Percentiles rank a stretch among this genome's conserved stretches.
These are phyloP conservation scores for Lasiommata megera DNA, from an alignment of 2,888 invertebrate genomes.

Conservation along the genomic window DNA sequence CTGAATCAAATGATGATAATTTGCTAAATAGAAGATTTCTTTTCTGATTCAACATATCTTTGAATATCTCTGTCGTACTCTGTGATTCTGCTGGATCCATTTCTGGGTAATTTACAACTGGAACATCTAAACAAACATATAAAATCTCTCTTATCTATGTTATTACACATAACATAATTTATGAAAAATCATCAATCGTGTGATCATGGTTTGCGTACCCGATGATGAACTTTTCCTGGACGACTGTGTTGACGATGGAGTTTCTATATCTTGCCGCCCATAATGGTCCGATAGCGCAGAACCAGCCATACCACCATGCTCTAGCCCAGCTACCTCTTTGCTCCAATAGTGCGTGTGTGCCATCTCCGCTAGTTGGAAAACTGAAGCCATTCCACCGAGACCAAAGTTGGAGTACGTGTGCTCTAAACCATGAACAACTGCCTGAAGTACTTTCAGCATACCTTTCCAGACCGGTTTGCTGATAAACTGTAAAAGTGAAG, in stretches of 20 bases:
- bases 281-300: slow-evolving; percentile 56
- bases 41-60: slow-evolving; percentile 96
- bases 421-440: slow-evolving; percentile 94
- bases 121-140: slow-evolving; percentile 54
- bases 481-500: slow-evolving; percentile 85
- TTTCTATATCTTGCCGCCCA: slow-evolving; percentile 52
- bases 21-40: slow-evolving; percentile 92
- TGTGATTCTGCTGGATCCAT: slow-evolving; percentile 85
- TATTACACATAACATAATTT: background rate
- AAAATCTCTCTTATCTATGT: too few species aligned
- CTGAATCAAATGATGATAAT: slow-evolving; percentile 94
- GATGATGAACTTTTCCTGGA: slow-evolving; percentile 86
- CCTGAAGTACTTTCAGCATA: slow-evolving; percentile 94
- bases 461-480: slow-evolving; percentile 97
- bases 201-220: slow-evolving; percentile 50
- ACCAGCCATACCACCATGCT: slow-evolving; percentile 78
- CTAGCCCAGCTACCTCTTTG: slow-evolving; percentile 86
- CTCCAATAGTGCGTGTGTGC: slow-evolving; percentile 99
- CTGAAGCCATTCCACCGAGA: slow-evolving; percentile 97
- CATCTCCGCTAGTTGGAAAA: slow-evolving; percentile 98
- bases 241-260: slow-evolving; percentile 71
- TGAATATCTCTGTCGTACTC: slow-evolving; percentile 94
- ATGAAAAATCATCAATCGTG: background rate
- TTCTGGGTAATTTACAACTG: slow-evolving; percentile 83
- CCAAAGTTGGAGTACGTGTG: slow-evolving; percentile 96